These are phyloP conservation scores for Amphibalanus amphitrite DNA, from an alignment of 1,140 invertebrate species.

Conservation along the genomic window DNA sequence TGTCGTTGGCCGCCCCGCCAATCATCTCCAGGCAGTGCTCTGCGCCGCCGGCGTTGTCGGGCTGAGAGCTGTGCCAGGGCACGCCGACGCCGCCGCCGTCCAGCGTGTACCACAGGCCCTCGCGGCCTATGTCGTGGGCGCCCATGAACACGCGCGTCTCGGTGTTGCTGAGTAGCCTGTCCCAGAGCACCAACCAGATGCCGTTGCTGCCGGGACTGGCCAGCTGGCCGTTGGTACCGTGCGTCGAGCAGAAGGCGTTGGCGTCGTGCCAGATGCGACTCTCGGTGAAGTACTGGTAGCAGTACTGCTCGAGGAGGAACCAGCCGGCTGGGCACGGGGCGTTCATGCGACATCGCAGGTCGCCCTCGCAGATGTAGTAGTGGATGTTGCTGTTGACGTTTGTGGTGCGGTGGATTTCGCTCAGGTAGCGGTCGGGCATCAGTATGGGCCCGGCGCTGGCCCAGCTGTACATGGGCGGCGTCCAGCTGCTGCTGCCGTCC, in stretches of 20 bases:
- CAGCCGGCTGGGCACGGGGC: neutral
- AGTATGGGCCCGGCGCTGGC: neutral
- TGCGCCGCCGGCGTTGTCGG: neutral
- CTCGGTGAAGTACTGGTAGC: neutral
- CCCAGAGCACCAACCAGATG: neutral
- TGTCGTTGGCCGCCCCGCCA: neutral
- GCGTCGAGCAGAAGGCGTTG: neutral
- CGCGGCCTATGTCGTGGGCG: neutral
- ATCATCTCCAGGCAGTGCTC: neutral
- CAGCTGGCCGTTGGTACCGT: neutral
- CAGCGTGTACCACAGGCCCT: neutral
- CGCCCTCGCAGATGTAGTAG: neutral
- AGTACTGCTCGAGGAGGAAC: neutral
- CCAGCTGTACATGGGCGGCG: neutral
- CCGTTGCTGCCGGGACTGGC: neutral
- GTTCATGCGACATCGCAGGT: neutral
- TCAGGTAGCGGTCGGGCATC: neutral
- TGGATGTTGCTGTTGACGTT: constrained; percentile 13
- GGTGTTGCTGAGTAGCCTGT: neutral
- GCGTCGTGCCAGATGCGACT: neutral
- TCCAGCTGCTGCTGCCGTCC: neutral
- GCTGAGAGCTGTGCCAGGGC: neutral
- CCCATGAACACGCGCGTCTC: neutral
- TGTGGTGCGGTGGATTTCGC: neutral
- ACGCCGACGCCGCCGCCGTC: neutral